phyloP scores from a whole-genome alignment of 2,113 vertebrate genomes.

The Tragelaphus imberbis region DNA sequence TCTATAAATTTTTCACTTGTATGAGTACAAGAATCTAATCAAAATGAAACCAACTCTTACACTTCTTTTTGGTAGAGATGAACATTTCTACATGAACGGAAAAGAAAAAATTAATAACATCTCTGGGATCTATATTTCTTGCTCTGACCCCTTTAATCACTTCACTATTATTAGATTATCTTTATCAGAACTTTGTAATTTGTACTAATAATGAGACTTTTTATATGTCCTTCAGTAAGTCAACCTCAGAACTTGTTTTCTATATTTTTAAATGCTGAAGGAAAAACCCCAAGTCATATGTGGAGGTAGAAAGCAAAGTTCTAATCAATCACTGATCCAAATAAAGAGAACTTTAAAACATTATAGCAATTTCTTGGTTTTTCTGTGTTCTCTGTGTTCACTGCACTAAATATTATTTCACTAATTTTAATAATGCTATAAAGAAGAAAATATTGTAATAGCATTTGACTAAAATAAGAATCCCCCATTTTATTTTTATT shows the following conservation, averaged over 20 bases:
- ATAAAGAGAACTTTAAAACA: constrained; percentile 26
- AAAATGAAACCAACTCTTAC: constrained; percentile 20
- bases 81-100: constrained; percentile 31
- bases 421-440: not conserved
- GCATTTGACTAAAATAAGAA: not conserved
- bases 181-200: constrained; percentile 28
- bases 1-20: constrained; percentile 11
- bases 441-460: constrained; percentile 19
- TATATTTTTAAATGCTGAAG: constrained; percentile 13
- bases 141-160: not conserved
- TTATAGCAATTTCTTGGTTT: not conserved
- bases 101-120: not conserved
- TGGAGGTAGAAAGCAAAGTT: not conserved
- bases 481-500: constrained; percentile 45
- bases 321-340: not conserved
- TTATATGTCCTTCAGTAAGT: constrained; percentile 5
- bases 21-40: constrained; percentile 1
- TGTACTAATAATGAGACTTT: constrained; percentile 8
- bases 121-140: not conserved
- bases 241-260: constrained; percentile 24
- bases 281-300: not conserved
- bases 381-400: not conserved
- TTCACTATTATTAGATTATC: not conserved
- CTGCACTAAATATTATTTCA: constrained; percentile 3
- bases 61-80: not conserved